Percentiles rank a stretch among this genome's conserved stretches.
These are phyloP conservation scores for Oligia fasciuncula DNA, from an alignment of 2,888 invertebrate genomes.

Conservation along the genomic window DNA sequence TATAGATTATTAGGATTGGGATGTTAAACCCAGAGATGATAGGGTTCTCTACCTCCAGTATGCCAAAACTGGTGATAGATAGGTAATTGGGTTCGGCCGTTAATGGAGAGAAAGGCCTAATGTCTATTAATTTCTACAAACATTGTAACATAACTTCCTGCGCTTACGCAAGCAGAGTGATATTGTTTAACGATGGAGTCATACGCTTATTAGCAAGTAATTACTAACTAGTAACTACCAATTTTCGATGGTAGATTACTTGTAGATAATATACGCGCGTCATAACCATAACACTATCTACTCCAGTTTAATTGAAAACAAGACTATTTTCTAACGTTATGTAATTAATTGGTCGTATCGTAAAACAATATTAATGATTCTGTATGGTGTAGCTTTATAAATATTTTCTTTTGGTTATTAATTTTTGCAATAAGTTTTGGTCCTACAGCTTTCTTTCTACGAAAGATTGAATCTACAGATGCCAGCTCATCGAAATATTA, in stretches of 20 bases:
- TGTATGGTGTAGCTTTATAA: background rate
- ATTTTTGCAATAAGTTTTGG: background rate
- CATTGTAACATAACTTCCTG: constrained; percentile 37
- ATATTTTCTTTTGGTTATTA: background rate
- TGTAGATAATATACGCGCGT: background rate
- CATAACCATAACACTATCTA: constrained; percentile 16
- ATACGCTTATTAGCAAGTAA: constrained; percentile 12
- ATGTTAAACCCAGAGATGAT: no score
- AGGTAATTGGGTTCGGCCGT: no score
- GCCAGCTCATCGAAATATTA: no score
- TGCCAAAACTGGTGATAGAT: no score
- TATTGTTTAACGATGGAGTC: constrained; percentile 56
- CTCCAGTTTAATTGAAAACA: constrained; percentile 28
- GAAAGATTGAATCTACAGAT: background rate
- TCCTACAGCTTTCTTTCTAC: background rate
- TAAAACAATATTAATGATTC: constrained; percentile 15
- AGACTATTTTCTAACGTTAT: constrained; percentile 30
- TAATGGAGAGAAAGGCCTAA: constrained; percentile 20
- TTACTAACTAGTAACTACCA: background rate
- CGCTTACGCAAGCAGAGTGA: constrained; percentile 46
- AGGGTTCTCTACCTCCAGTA: no score
- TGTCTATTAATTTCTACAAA: constrained; percentile 53
- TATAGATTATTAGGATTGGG: no score
- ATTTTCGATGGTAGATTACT: constrained; percentile 7
- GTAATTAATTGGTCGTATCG: constrained; percentile 27